Percentiles rank a stretch among this genome's conserved stretches.
These are phyloP conservation scores for Tinea trinotella DNA, from an alignment of 2,888 invertebrate genomes.

Conservation along the genomic window DNA sequence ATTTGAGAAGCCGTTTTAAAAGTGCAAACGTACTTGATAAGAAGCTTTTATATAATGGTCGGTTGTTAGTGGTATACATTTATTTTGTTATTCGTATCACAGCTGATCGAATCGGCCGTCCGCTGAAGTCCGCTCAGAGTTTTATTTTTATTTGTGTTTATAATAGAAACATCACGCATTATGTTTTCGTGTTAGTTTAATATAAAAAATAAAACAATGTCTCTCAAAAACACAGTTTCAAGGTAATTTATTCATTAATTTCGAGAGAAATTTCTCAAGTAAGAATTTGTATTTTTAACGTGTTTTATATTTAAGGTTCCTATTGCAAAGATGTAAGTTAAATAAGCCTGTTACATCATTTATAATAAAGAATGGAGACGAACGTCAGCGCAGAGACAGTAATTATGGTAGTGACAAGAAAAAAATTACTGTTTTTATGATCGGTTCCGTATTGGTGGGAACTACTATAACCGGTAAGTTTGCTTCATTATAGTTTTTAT, in stretches of 20 bases:
- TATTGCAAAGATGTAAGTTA: conserved; percentile 25
- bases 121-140: not conserved
- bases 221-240: not conserved
- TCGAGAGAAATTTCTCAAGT: not conserved
- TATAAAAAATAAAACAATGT: conserved; percentile 3
- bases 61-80: not conserved
- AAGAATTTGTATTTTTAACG: not conserved
- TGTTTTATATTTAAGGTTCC: not conserved
- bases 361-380: conserved; percentile 27
- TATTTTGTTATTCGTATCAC: not conserved
- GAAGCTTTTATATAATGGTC: not conserved
- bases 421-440: conserved; percentile 32
- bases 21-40: not conserved
- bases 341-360: conserved; percentile 28
- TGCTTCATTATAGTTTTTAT: not conserved
- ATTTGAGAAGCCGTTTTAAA: not conserved
- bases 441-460: conserved; percentile 40
- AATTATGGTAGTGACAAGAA: conserved; percentile 25
- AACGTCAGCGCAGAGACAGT: conserved; percentile 27
- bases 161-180: not conserved
- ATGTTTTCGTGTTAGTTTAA: not conserved
- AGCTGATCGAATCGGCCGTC: not conserved
- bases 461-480: conserved; percentile 36
- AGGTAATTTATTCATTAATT: conserved; percentile 11
- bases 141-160: not conserved